Evolutionary conservation across 2,113 vertebrate genomes (phyloP).

Genomic region (Nycticorax nycticorax): DNA sequence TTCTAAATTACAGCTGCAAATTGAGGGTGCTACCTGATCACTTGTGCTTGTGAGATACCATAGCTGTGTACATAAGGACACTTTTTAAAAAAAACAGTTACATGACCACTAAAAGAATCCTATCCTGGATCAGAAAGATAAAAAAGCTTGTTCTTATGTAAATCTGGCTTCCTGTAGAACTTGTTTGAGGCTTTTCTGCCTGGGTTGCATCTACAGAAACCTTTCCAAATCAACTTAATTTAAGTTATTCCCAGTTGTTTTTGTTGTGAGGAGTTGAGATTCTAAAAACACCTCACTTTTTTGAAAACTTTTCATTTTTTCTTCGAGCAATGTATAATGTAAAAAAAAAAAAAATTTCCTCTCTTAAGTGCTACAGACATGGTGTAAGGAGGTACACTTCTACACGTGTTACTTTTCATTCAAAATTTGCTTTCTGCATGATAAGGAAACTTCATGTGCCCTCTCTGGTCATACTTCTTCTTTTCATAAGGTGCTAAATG

Average conservation of each 20-base stretch:
- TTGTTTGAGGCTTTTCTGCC: slow-evolving; percentile 32
- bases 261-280: background rate
- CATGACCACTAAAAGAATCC: background rate
- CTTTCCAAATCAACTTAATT: background rate
- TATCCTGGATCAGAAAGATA: slow-evolving; percentile 18
- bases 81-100: background rate
- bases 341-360: background rate
- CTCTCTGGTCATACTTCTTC: background rate
- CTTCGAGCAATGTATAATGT: background rate
- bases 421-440: background rate
- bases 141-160: slow-evolving; percentile 31
- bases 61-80: background rate
- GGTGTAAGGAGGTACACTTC: background rate
- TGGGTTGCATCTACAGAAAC: background rate
- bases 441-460: background rate
- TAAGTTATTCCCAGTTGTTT: background rate
- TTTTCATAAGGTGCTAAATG: background rate
- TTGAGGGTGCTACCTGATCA: background rate
- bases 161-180: slow-evolving; percentile 32
- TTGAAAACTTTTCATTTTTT: background rate
- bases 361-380: background rate
- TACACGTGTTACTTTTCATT: background rate
- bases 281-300: background rate
- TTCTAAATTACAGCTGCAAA: background rate
- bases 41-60: background rate